A percentile compares a stretch with the other conserved stretches of the same genome.
Evolutionary conservation across 1,140 invertebrate species (phyloP).

Genomic region (Zaprionus tsacasi): DNA sequence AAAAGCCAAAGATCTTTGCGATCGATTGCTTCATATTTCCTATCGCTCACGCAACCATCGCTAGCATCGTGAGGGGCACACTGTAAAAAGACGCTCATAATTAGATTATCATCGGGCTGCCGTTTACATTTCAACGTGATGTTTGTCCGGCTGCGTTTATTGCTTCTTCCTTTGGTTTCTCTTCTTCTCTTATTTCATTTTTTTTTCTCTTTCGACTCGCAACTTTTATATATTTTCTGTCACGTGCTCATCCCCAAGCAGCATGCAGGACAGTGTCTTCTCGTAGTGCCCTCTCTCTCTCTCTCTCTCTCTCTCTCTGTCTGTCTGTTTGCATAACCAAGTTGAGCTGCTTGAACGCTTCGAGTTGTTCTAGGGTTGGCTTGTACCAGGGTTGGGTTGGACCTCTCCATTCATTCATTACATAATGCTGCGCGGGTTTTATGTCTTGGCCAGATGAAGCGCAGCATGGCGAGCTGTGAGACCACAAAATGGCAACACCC

Average conservation of each 20-base stretch:
- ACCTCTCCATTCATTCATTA: slow-evolving; percentile 72
- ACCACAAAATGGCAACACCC: slow-evolving; percentile 64
- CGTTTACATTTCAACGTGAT: slow-evolving; percentile 11
- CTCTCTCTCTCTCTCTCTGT: slow-evolving; percentile 1
- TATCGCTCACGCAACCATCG: not conserved
- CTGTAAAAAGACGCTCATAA: slow-evolving; percentile 14
- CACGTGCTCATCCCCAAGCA: slow-evolving; percentile 44
- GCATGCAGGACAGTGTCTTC: not conserved
- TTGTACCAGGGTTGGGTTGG: slow-evolving; percentile 14
- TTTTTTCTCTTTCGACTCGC: not conserved
- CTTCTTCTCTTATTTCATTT: slow-evolving; percentile 20
- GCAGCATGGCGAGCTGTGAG: not conserved
- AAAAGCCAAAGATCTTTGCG: too few species aligned
- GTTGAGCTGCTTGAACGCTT: slow-evolving; percentile 44
- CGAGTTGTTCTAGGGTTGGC: slow-evolving; percentile 7
- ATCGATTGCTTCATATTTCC: too few species aligned
- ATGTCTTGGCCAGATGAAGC: slow-evolving; percentile 38
- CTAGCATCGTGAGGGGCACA: not conserved
- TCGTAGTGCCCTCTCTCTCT: not conserved
- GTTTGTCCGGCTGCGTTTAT: slow-evolving; percentile 3
- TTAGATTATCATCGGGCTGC: slow-evolving; percentile 28
- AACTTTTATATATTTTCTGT: slow-evolving; percentile 16
- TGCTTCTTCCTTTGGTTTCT: not conserved
- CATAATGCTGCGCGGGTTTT: slow-evolving; percentile 65
- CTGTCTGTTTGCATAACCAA: slow-evolving; percentile 57